Base-by-base conservation (phyloP, 2,888 invertebrate species). In the Caenorhabditis auriculariae region DNA sequence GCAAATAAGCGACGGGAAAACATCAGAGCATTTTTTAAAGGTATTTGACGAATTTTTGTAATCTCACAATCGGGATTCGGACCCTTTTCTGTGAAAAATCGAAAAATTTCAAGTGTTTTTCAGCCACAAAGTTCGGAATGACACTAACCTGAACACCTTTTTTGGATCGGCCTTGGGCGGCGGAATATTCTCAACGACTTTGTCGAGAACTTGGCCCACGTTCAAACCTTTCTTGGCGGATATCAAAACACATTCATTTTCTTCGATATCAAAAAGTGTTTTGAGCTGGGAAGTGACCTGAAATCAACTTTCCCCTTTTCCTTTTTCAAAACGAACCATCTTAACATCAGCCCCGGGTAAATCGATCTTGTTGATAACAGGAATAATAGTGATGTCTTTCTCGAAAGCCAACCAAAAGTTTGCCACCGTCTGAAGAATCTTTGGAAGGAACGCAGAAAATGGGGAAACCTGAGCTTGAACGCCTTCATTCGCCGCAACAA, bases 301-400 rank as follows among this genome's bases (percentile, higher is more conserved):
- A 44, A 55, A 5, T 15, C 2, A 42, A 24, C 26, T 45, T 39
- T 4, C 4, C 35, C 12, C 28, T 21, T 39, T 46, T 21, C 17
- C 5, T 35, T 44, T n/a, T 0, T 6, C 12, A 3, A 7, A 28
- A 47, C 56, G 37, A 28, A 77, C 76, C 49, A 66, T 54, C 19
- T 91, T 90, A 4, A 94, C 91, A 81, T 93, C 85, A 0, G 94
- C 93, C 82, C 90, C 87, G 74, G 91, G 91, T 52, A 96, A 86
- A 82, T 98, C 96, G 54, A 96, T 91, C 86, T 98, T 98, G 84
- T 96, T 98, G 32, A 98, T 85, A 0, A 93, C 92, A 0, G 96
- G 94, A 9, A 96, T 88, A 56, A 96, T 89, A 1, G 86, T 84
- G 50, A 95, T 84, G 74, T 93, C 88, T 69, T 88, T 88, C 49